Conservation (phyloP, 2,888 invertebrate genomes). For the Himalopsyche tibetana region DNA sequence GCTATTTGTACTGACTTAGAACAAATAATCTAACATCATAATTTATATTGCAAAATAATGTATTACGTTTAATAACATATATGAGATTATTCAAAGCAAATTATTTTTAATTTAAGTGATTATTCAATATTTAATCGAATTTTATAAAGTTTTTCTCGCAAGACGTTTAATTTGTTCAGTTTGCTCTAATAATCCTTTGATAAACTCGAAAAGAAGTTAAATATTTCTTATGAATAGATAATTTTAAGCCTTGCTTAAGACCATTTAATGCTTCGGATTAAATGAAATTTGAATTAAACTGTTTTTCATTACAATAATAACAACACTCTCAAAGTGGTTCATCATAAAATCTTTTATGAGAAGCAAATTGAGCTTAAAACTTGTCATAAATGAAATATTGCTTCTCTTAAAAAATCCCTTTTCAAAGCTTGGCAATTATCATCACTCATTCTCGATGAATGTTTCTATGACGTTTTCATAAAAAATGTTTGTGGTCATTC, state of each 20-base stretch:
- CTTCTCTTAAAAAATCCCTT: too few relatives aligned
- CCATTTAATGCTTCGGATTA: neutral
- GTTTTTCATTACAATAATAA: conserved; percentile 4
- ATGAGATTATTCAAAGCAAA: too few relatives aligned
- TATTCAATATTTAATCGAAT: too few relatives aligned
- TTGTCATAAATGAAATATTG: neutral
- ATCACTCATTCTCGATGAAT: too few relatives aligned
- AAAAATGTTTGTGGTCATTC: too few relatives aligned
- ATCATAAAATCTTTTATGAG: neutral
- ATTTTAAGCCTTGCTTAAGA: neutral
- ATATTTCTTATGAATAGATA: neutral
- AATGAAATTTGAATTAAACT: neutral
- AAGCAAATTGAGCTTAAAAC: neutral
- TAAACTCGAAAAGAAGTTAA: neutral
- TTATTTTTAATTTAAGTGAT: too few relatives aligned
- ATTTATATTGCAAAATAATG: too few relatives aligned
- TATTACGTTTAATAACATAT: too few relatives aligned
- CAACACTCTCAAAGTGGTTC: neutral
- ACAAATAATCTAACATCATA: too few relatives aligned
- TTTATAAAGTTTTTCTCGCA: neutral
- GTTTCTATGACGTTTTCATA: too few relatives aligned
- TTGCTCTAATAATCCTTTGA: neutral
- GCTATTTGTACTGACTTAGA: too few relatives aligned
- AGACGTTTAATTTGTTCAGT: conserved; percentile 2
- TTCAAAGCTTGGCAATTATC: too few relatives aligned